phyloP scores from a whole-genome alignment of 2,888 invertebrate species.

The Cerceris rybyensis region DNA sequence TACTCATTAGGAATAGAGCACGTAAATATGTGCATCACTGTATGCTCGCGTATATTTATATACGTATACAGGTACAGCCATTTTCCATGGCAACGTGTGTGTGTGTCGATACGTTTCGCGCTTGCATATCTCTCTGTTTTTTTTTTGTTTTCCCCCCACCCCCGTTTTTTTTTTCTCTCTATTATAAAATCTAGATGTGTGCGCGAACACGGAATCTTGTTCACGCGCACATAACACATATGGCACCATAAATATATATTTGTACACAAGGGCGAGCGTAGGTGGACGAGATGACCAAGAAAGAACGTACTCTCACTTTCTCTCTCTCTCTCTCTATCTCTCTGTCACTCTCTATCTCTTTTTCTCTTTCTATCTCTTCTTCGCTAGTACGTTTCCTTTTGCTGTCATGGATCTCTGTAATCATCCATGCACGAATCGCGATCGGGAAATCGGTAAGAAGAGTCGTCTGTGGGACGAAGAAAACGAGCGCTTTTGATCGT shows the following conservation, averaged over 20 bases:
- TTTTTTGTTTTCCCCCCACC: conserved; percentile 2
- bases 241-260: conserved; percentile 59
- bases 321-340: conserved; percentile 4
- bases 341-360: neutral
- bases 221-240: conserved; percentile 50
- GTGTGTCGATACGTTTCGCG: conserved; percentile 42
- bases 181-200: conserved; percentile 59
- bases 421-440: too few relatives aligned
- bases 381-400: neutral
- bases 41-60: conserved; percentile 58
- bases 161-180: conserved; percentile 17
- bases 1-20: conserved; percentile 50
- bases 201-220: conserved; percentile 32
- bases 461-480: too few relatives aligned
- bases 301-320: conserved; percentile 31
- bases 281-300: conserved; percentile 46
- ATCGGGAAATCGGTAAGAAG: too few relatives aligned
- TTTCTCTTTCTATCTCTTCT: neutral
- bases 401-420: too few relatives aligned
- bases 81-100: conserved; percentile 39
- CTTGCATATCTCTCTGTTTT: conserved; percentile 20
- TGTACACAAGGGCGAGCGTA: conserved; percentile 57
- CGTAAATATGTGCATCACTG: conserved; percentile 49
- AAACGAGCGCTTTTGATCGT: too few relatives aligned
- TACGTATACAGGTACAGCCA: conserved; percentile 66